phyloP scores from a whole-genome alignment of 1,140 invertebrate genomes.

The Drosophila watanabei region DNA sequence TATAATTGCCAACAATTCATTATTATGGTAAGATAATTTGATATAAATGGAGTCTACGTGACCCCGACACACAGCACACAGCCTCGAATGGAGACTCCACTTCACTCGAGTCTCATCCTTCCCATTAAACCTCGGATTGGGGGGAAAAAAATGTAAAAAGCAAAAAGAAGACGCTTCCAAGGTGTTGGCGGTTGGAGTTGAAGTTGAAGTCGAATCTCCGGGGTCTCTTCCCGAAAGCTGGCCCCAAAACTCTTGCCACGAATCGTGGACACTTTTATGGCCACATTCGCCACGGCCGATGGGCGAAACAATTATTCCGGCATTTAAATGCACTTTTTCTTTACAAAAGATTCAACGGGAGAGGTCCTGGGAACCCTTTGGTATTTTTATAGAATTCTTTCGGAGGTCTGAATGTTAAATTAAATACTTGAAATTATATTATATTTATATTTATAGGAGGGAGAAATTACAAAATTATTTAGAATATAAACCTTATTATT shows the following conservation, averaged over 20 bases:
- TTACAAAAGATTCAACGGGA: neutral
- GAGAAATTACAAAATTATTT: too few relatives aligned
- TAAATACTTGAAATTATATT: too few relatives aligned
- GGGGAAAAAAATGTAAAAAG: conserved; percentile 9
- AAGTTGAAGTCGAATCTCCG: neutral
- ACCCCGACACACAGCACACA: conserved; percentile 64
- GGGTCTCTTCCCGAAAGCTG: conserved; percentile 1
- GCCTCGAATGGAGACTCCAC: conserved; percentile 18
- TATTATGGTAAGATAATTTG: conserved; percentile 85
- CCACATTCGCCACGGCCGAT: conserved; percentile 59
- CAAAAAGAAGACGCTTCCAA: conserved; percentile 28
- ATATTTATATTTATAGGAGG: too few relatives aligned
- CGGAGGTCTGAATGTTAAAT: too few relatives aligned
- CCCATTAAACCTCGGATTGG: conserved; percentile 24
- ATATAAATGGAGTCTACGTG: conserved; percentile 85
- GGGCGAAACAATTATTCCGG: conserved; percentile 70
- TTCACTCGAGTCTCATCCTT: conserved; percentile 2
- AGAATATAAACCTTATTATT: too few relatives aligned
- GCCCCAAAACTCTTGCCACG: conserved; percentile 41
- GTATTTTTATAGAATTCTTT: conserved; percentile 1
- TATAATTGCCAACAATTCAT: conserved; percentile 85
- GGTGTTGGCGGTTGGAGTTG: conserved; percentile 39
- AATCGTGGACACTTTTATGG: conserved; percentile 70
- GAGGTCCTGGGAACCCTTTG: neutral
- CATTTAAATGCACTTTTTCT: conserved; percentile 40